These are phyloP conservation scores for Basileuterus tristriatus DNA, from an alignment of 2,797 vertebrate species.

Conservation along the genomic window DNA sequence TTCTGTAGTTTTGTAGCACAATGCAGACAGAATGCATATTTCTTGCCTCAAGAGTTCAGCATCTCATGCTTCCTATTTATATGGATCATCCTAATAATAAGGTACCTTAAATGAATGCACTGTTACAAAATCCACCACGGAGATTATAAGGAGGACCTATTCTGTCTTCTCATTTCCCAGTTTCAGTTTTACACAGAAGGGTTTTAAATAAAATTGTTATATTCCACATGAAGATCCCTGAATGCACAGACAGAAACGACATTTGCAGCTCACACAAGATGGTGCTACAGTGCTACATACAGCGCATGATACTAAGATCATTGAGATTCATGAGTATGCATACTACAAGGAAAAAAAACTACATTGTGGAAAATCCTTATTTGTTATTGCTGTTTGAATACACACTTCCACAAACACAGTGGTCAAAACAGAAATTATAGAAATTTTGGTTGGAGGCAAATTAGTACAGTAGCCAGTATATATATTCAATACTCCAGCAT, in stretches of 20 bases:
- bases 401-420: neutral
- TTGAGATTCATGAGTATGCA: neutral
- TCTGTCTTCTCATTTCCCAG: neutral
- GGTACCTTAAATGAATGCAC: neutral
- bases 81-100: neutral
- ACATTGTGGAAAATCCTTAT: neutral
- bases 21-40: neutral
- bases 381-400: neutral
- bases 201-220: neutral
- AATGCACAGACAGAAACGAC: neutral
- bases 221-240: neutral
- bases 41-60: neutral
- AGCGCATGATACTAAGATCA: neutral
- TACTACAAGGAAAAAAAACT: neutral
- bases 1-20: neutral
- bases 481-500: neutral
- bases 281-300: slow-evolving; percentile 63
- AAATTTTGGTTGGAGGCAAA: neutral
- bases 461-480: neutral
- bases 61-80: neutral
- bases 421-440: neutral
- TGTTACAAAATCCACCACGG: neutral
- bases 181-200: neutral
- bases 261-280: slow-evolving; percentile 70
- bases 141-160: neutral